Evolutionary conservation across 2,797 vertebrate species (phyloP).

Genomic region (Cossypha dichroa): DNA sequence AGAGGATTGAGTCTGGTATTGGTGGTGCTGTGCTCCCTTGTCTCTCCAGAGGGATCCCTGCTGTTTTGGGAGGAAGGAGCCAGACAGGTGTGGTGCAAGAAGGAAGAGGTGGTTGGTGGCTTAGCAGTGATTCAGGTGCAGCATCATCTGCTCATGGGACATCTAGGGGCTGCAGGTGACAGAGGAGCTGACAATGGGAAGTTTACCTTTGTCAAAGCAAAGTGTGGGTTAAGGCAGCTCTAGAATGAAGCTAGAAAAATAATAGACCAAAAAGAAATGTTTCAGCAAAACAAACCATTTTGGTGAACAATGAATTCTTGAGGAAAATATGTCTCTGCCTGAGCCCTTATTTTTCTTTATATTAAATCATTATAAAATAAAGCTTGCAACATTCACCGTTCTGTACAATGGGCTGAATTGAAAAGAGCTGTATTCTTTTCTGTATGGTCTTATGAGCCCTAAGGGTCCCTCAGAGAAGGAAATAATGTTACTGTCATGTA

Average conservation of each 20-base stretch:
- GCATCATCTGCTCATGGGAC: not conserved
- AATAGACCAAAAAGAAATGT: slow-evolving; percentile 18
- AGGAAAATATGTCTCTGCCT: slow-evolving; percentile 42
- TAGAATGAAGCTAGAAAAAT: not conserved
- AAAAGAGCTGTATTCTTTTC: slow-evolving; percentile 48
- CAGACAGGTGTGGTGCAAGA: not conserved
- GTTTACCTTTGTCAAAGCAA: not conserved
- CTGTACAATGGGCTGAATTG: slow-evolving; percentile 21
- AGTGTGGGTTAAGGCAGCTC: not conserved
- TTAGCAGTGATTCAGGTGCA: not conserved
- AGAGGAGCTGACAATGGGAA: not conserved
- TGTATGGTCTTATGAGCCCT: slow-evolving; percentile 22
- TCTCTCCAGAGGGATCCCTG: not conserved
- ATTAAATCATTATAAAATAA: slow-evolving; percentile 59
- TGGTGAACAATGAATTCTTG: slow-evolving; percentile 53
- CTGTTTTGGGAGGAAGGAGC: not conserved
- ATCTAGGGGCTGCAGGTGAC: not conserved
- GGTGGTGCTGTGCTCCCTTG: not conserved
- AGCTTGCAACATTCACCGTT: not conserved
- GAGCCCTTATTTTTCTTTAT: slow-evolving; percentile 31
- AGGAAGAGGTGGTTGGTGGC: too few relatives aligned
- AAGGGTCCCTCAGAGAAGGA: slow-evolving; percentile 47
- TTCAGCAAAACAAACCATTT: slow-evolving; percentile 59
- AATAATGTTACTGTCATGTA: slow-evolving; percentile 68
- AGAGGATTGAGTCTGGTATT: not conserved